Conservation (phyloP, 53 echinoderm and acorn worm genomes). For the Holothuria scabra region DNA sequence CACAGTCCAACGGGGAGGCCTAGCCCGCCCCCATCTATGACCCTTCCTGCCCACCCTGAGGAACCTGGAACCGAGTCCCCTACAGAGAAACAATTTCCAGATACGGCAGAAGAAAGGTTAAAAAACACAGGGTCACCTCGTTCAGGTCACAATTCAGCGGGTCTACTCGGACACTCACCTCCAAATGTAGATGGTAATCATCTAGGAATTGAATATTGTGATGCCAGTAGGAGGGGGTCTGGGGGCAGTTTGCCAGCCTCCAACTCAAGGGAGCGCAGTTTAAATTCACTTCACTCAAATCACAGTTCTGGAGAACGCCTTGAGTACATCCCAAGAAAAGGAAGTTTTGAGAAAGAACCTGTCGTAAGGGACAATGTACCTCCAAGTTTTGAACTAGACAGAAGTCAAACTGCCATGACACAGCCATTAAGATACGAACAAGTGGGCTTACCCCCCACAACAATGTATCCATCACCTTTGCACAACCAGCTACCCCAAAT, state of each 20-base stretch:
- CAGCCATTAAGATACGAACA: conserved; percentile 35
- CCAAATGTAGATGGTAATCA: conserved; percentile 27
- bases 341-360: conserved; percentile 22
- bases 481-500: neutral
- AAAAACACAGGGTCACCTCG: conserved; percentile 45
- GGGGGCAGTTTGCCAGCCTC: conserved; percentile 31
- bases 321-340: conserved; percentile 7
- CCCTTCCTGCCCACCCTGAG: conserved; percentile 88
- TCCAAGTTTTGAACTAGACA: neutral
- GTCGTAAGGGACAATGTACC: no score
- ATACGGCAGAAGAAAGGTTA: conserved; percentile 13
- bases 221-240: conserved; percentile 28
- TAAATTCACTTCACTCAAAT: conserved; percentile 40
- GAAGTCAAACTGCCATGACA: conserved; percentile 1
- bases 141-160: conserved; percentile 3
- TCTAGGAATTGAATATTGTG: conserved; percentile 26
- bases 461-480: neutral
- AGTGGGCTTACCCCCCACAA: neutral
- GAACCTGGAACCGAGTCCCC: conserved; percentile 60
- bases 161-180: conserved; percentile 2
- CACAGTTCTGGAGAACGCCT: conserved; percentile 38
- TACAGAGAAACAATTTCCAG: conserved; percentile 7
- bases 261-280: conserved; percentile 13
- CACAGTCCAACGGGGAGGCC: conserved; percentile 79
- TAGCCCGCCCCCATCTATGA: conserved; percentile 86